Evolutionary conservation across 2,797 vertebrate genomes (phyloP), one percentile per base, ranked within the genome.

Genomic region (Mormyrops boulengeri): DNA sequence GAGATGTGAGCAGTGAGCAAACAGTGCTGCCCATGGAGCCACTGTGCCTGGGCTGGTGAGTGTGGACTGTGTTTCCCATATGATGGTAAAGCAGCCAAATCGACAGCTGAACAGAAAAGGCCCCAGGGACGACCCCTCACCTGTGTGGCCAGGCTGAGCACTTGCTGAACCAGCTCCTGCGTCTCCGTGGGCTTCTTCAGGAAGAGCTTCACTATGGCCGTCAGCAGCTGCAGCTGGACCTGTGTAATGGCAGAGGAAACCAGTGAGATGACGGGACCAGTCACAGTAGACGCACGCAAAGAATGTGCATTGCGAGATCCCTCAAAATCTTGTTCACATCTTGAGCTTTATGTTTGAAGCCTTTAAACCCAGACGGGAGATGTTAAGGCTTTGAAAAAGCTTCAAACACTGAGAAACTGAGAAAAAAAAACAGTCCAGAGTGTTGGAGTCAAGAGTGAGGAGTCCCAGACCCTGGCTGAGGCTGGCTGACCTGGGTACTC

Each of bases 401-500:
- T 80, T 80, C 73, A 80, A 80, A n/a, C 73, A 80, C 17, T 80
- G 38, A n/a, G 17, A 44, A 77, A 8, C 17, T 44, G 17, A 19
- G 38, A 8, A 80, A 62, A 77, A 14, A 73, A n/a, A n/a, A n/a
- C 34, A 41, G 34, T 41, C 34, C 34, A 41, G 34, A 34, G 3
- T 77, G 69, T 77, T 4, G 2, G 69, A 77, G 38, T 50, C 3
- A 8, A 22, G 9, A 85, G n/a, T 47, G 41, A n/a, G 17, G 44
- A 85, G 19, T 22, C 19, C 82, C 17, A 11, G 82, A 30, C 9
- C 82, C 47, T 1, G 19, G 50, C 93, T 86, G 93, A 98, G n/a
- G n/a, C n/a, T n/a, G n/a, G n/a, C n/a, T n/a, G n/a, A n/a, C 98
- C 97, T 99, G 98, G 19, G 99, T 99, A 92, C 99, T 99, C 94